Conservation (phyloP, 2,797 vertebrate genomes). For the Halcyon chelicuti region DNA sequence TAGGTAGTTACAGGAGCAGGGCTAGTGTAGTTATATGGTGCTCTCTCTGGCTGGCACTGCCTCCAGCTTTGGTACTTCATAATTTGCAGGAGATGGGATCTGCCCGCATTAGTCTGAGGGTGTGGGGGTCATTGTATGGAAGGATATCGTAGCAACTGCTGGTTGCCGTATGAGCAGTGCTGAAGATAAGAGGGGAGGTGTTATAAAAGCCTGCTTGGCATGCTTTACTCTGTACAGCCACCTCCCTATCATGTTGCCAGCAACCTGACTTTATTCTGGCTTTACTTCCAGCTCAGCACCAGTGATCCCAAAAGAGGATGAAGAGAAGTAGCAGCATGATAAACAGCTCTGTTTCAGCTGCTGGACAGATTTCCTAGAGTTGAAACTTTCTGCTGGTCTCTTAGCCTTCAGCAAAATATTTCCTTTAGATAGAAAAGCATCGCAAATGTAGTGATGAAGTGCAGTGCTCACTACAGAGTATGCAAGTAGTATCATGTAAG, state of each 20-base stretch:
- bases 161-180: not conserved
- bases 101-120: not conserved
- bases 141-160: not conserved
- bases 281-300: conserved; percentile 12
- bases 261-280: not conserved
- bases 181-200: conserved; percentile 18
- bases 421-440: conserved; percentile 12
- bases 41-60: not conserved
- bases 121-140: not conserved
- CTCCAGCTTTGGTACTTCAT: conserved; percentile 32
- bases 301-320: conserved; percentile 3
- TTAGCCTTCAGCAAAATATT: not conserved
- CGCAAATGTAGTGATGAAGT: not conserved
- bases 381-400: conserved; percentile 17
- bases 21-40: not conserved
- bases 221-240: not conserved
- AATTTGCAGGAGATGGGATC: conserved; percentile 14
- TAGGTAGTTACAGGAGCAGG: not conserved
- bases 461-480: not conserved
- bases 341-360: conserved; percentile 7
- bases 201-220: conserved; percentile 28
- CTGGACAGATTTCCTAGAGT: not conserved
- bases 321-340: conserved; percentile 25
- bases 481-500: not conserved
- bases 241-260: not conserved